Conservation (phyloP, 2,113 vertebrate genomes). For the Sakesphorus luctuosus region DNA sequence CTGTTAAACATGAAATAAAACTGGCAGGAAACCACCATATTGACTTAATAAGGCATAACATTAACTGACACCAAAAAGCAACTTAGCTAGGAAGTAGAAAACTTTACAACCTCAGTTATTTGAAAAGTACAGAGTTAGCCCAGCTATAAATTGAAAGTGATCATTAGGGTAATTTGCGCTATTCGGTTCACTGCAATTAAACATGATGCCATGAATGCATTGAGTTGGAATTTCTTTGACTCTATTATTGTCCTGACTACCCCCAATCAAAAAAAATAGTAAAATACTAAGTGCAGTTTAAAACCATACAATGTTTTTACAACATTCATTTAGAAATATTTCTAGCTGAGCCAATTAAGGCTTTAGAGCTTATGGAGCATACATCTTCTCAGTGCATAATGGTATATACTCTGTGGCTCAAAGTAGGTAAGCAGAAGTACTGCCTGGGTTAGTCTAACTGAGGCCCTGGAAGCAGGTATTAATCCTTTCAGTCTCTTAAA, state of each 20-base stretch:
- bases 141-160: neutral
- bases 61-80: constrained; percentile 37
- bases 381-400: neutral
- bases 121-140: constrained; percentile 47
- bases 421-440: neutral
- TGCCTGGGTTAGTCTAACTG: neutral
- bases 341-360: neutral
- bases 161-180: neutral
- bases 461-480: neutral
- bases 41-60: constrained; percentile 38
- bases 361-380: neutral
- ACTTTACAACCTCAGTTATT: constrained; percentile 53
- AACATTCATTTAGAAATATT: neutral
- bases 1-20: constrained; percentile 50
- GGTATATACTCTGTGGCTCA: neutral
- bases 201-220: neutral
- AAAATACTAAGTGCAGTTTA: neutral
- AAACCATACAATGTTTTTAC: neutral
- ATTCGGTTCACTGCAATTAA: neutral
- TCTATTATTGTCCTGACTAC: neutral
- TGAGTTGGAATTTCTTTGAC: neutral
- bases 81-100: constrained; percentile 7
- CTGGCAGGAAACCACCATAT: constrained; percentile 25
- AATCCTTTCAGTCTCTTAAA: neutral
- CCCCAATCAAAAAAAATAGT: neutral